Conservation (phyloP, 2,888 invertebrate genomes). For the Callinectes sapidus region DNA sequence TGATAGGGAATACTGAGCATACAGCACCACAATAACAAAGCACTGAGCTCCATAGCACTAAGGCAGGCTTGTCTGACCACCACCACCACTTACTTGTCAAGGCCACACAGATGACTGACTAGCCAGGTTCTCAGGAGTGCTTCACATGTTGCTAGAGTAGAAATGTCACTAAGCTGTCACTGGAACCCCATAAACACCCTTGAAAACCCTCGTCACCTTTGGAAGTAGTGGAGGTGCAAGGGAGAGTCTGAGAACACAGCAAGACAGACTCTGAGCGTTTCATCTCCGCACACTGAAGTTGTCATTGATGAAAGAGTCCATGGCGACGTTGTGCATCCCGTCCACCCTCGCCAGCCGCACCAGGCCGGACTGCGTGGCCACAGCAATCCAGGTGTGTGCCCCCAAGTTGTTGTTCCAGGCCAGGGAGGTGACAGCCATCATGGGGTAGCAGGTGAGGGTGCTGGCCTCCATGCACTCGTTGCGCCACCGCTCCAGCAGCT, state of each 20-base stretch:
- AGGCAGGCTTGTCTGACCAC: too few relatives aligned
- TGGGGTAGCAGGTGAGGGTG: slow-evolving; percentile 76
- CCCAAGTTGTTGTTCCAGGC: slow-evolving; percentile 78
- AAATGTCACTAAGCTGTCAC: too few relatives aligned
- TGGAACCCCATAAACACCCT: too few relatives aligned
- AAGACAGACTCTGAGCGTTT: background rate
- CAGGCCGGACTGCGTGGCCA: slow-evolving; percentile 77
- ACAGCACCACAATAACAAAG: background rate
- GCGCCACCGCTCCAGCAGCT: slow-evolving; percentile 69
- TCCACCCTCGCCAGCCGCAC: slow-evolving; percentile 61
- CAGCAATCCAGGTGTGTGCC: slow-evolving; percentile 77
- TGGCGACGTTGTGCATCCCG: background rate
- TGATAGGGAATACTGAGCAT: background rate
- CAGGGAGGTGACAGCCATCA: slow-evolving; percentile 74
- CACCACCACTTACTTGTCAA: too few relatives aligned
- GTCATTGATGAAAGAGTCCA: background rate
- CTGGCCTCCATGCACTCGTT: slow-evolving; percentile 74
- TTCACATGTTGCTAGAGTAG: too few relatives aligned
- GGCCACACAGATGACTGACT: too few relatives aligned
- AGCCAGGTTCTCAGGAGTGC: too few relatives aligned
- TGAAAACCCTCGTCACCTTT: too few relatives aligned
- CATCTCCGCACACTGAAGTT: background rate
- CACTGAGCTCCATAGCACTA: background rate
- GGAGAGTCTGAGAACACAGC: too few relatives aligned
- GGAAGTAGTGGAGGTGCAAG: too few relatives aligned